Base-by-base conservation (phyloP, 2,888 invertebrate species). In the Tanaodytes sp. region DNA sequence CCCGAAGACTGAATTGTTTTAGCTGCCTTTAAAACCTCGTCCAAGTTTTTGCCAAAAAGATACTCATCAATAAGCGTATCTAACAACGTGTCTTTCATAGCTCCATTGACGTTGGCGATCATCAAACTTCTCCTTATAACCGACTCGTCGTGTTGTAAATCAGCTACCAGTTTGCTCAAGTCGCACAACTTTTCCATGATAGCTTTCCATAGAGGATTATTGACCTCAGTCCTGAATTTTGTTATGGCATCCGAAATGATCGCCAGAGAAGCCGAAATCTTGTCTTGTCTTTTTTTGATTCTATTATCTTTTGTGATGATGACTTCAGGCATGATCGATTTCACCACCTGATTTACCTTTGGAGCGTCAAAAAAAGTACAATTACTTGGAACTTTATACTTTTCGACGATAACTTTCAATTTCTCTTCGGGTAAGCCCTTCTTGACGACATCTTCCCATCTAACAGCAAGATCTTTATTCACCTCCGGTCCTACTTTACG, bases 81-180 rank as follows among this genome's bases (percentile, higher is more conserved):
- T 8, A 11, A 9, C 2, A 68, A 18, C 12, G 63, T 51, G 2
- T 67, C 64, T 30, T 58, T 70, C 33, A 71, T 48, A n/a, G 49
- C 43, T 4, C 31, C 40, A 33, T 59, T 51, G 1, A 67, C 51
- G 31, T 69, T 72, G 14, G 62, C 18, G 9, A 69, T 42, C 14
- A 72, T 27, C 1, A 72, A 27, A 46, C 52, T 72, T 31, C 63
- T 33, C 19, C 69, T 15, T 8, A 72, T 72, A 2, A 46, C 14
- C 4, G 72, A 69, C 30, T 72, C 69, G 8, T 69, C 63, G 30
- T 59, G 63, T 36, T 72, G 68, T 1, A 72, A n/a, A 20, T 72
- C 72, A 2, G 40, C 58, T 5, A 71, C 39, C 14, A 73, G 33
- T 33, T 70, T 73, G 11, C 40, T 48, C 16, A 52, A 18, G 19